phyloP scores from a whole-genome alignment of 37 sponge, comb jelly and placozoan species.

The Geodia barretti region DNA sequence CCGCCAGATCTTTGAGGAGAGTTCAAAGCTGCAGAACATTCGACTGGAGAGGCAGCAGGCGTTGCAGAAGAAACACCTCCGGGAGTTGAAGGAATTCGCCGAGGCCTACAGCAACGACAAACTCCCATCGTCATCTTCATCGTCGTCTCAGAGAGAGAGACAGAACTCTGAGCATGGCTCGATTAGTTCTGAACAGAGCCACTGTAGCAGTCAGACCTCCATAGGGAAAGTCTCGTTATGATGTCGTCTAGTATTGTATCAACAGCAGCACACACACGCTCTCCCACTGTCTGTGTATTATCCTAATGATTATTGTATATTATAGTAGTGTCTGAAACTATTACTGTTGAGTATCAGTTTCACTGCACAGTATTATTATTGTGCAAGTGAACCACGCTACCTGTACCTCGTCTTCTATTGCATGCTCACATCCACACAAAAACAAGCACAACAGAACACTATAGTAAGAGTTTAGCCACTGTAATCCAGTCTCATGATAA shows the following conservation, averaged over 20 bases:
- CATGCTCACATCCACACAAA: too few relatives aligned
- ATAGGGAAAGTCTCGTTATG: conserved; percentile 52
- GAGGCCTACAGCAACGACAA: conserved; percentile 35
- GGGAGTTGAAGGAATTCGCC: conserved; percentile 83
- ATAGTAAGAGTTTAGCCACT: too few relatives aligned
- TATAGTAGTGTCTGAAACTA: not conserved
- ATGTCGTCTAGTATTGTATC: too few relatives aligned
- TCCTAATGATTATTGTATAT: not conserved
- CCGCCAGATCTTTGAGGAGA: conserved; percentile 84
- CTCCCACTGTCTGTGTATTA: not conserved
- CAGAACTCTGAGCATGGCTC: conserved; percentile 27
- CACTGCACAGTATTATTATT: too few relatives aligned
- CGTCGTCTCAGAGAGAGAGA: not conserved
- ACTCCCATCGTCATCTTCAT: conserved; percentile 9
- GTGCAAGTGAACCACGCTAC: too few relatives aligned
- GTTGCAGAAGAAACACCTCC: conserved; percentile 75
- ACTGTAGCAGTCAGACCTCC: conserved; percentile 31
- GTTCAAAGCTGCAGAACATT: conserved; percentile 79
- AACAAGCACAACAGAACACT: too few relatives aligned
- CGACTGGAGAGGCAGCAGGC: conserved; percentile 84
- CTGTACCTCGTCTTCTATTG: too few relatives aligned
- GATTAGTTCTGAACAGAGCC: conserved; percentile 44
- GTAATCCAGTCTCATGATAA: too few relatives aligned
- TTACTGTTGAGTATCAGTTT: too few relatives aligned
- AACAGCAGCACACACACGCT: not conserved